Evolutionary conservation across 2,113 vertebrate genomes (phyloP), one percentile per base, ranked within the genome.

Genomic region (Hippocampus mohnikei): DNA sequence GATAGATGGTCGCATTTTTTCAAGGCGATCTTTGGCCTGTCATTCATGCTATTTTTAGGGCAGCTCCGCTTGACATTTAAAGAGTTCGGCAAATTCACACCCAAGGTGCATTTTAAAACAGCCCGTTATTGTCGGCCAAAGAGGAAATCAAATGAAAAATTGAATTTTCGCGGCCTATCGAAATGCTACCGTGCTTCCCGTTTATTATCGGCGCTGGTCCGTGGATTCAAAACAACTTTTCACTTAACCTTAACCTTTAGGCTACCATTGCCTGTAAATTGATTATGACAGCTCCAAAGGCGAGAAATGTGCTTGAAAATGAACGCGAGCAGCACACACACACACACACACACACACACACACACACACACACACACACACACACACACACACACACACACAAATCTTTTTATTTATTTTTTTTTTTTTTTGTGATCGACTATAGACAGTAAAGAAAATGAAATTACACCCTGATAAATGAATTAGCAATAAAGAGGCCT

Each of bases 381-480:
- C 27, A 27, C 27, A 27, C 27, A 27, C 27, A 27, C 27, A 27
- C 27, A 27, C 27, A 27, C 27, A 37, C 33, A 37, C 3, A 29
- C 33, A 6, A 37, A 37, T 37, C 33, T 37, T 37, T 37, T 37
- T 37, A 6, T 37, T 37, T 37, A 6, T 37, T 37, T 37, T 37
- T 37, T 37, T 37, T 37, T 37, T 37, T 37, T 37, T 37, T 37
- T 5, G 33, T 5, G 33, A 37, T 37, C 33, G 5, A 6, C 33
- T 37, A 37, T 37, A 82, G 85, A 88, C 85, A 85, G 79, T 44
- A 81, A 84, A 85, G 83, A 85, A 88, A 91, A 90, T 91, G 80
- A 89, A 91, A 90, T 91, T 90, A 90, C 87, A 87, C 73, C 73
- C 83, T 80, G 82, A 88, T 89, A 88, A 86, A 91, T 90, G 76